Conservation (phyloP, 2,888 invertebrate species). For the Acanthacorydalis orientalis region DNA sequence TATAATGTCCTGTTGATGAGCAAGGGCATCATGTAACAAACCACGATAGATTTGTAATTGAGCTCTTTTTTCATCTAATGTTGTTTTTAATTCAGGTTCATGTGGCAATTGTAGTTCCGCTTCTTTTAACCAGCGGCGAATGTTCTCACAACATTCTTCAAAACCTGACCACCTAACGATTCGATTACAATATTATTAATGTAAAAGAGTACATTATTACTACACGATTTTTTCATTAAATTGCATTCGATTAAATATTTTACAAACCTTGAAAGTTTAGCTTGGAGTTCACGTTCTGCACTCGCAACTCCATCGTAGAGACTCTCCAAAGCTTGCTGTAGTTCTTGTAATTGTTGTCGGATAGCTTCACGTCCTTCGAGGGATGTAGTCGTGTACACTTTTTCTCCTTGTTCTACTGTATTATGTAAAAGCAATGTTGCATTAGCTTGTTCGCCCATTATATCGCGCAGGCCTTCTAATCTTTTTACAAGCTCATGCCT, state of each 20-base stretch:
- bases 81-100: slow-evolving; percentile 67
- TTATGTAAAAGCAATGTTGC: slow-evolving; percentile 62
- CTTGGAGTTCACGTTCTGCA: slow-evolving; percentile 64
- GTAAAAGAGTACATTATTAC: background rate
- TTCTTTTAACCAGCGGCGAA: slow-evolving; percentile 62
- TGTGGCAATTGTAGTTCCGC: slow-evolving; percentile 59
- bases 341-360: slow-evolving; percentile 64
- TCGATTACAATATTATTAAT: slow-evolving; percentile 2
- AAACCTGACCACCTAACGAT: slow-evolving; percentile 64
- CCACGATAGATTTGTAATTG: slow-evolving; percentile 73
- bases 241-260: background rate
- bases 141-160: slow-evolving; percentile 65
- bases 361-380: slow-evolving; percentile 75
- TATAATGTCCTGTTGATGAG: slow-evolving; percentile 71
- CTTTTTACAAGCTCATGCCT: slow-evolving; percentile 54
- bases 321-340: slow-evolving; percentile 66
- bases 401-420: slow-evolving; percentile 76
- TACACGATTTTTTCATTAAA: background rate
- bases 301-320: slow-evolving; percentile 66
- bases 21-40: slow-evolving; percentile 63
- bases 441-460: slow-evolving; percentile 57
- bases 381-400: slow-evolving; percentile 71
- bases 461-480: slow-evolving; percentile 51
- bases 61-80: slow-evolving; percentile 79
- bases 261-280: slow-evolving; percentile 46